Evolutionary conservation across 2,888 invertebrate species (phyloP), one percentile per base, ranked within the genome.

Genomic region (Synergus umbraculus): DNA sequence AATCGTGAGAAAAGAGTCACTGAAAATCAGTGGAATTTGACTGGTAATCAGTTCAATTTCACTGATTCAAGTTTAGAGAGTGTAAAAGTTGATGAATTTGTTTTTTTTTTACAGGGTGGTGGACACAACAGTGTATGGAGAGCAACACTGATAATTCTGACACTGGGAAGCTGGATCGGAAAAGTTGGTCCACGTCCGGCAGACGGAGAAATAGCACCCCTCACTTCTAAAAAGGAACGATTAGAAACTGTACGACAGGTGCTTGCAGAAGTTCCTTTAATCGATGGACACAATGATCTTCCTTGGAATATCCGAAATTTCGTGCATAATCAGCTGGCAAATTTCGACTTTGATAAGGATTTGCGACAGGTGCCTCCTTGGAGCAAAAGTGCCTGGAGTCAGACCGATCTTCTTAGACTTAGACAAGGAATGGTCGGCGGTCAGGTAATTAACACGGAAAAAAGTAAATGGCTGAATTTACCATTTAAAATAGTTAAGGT

Each of bases 251-350:
- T 95, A 77, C 93, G 94, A 86, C 94, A 94, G 89, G 94, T 95
- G 79, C 92, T 95, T 67, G 93, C 94, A 69, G 95, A 95, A 87
- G 95, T 95, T n/a, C 95, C 95, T 2, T 93, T 95, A 15, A 95
- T 95, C 86, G 95, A 95, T 84, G 95, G 95, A 76, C 94, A 95
- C 92, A 94, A 97, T 92, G 97, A 97, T 91, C 93, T 97, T 88
- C 73, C 73, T 10, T 97, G 97, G 97, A 97, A 97, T 92, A 95
- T 97, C 83, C 93, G 97, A 83, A 97, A 97, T 92, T 97, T 97
- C 93, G 95, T 97, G 77, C 97, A 97, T 93, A 97, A 97, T 92
- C 94, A 94, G 89, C 94, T 95, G 89, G 93, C 94, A 80, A 94
- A 94, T 63, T 95, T 95, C 89, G 95, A 95, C 78, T 92, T 95